Base-by-base conservation (phyloP, 2,888 invertebrate species). In the Blomia tropicalis region DNA sequence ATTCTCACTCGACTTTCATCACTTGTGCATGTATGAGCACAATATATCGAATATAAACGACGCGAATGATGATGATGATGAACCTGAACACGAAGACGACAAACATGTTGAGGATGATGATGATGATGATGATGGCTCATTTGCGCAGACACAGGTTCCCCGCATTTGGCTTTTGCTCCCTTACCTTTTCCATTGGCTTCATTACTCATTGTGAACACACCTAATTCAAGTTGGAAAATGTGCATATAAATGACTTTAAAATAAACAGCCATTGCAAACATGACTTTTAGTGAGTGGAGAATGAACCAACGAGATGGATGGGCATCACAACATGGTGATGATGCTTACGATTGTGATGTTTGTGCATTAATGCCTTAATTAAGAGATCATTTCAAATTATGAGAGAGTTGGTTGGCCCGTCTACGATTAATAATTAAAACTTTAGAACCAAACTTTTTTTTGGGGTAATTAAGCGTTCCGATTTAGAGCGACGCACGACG, bases 1-100 rank as follows among this genome's bases (percentile, higher is more conserved):
- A 47, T 47, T 47, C 7, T 47, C 51, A 47, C 51, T 47, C 51
- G 22, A 47, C 51, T 47, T 47, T 47, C 51, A 47, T 47, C 51
- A 47, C 51, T 47, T 47, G 7, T 11, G n/a, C n/a, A n/a, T n/a
- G n/a, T n/a, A n/a, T n/a, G n/a, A n/a, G n/a, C n/a, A n/a, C n/a
- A n/a, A n/a, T n/a, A n/a, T n/a, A n/a, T n/a, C n/a, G n/a, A n/a
- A n/a, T n/a, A n/a, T n/a, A n/a, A n/a, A n/a, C n/a, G n/a, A n/a
- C n/a, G n/a, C n/a, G n/a, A n/a, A n/a, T n/a, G n/a, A n/a, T n/a
- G n/a, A n/a, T n/a, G n/a, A n/a, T n/a, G n/a, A n/a, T n/a, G n/a
- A n/a, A n/a, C n/a, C n/a, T n/a, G n/a, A n/a, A n/a, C n/a, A n/a
- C n/a, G n/a, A n/a, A n/a, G n/a, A n/a, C n/a, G n/a, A n/a, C n/a